A percentile compares a stretch with the other conserved stretches of the same genome.
Evolutionary conservation across 2,113 vertebrate genomes (phyloP).

Genomic region (Verasper variegatus): DNA sequence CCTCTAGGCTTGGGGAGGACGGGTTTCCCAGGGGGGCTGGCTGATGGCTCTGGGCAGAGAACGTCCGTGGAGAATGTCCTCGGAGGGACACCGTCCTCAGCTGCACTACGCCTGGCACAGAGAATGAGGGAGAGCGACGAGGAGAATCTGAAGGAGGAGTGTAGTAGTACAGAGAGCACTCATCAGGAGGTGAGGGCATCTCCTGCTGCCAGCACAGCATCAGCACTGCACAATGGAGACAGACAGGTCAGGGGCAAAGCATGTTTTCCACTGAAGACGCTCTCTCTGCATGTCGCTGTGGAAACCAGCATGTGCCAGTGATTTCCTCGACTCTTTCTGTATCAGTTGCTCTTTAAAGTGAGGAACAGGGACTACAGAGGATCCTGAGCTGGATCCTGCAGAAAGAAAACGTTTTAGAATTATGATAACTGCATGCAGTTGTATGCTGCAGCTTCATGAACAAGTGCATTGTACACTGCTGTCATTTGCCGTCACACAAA

Average conservation of each 20-base stretch:
- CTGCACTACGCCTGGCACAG: conserved; percentile 43
- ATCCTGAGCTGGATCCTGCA: too few species aligned
- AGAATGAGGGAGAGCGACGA: conserved; percentile 87
- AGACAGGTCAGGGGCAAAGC: conserved; percentile 69
- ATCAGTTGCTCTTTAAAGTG: background rate
- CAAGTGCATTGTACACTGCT: too few species aligned
- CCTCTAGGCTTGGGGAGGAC: conserved; percentile 40
- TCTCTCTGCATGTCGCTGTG: conserved; percentile 53
- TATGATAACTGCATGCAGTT: too few species aligned
- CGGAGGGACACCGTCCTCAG: conserved; percentile 25
- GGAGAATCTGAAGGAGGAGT: conserved; percentile 94
- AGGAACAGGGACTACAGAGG: too few species aligned
- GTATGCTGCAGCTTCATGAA: too few species aligned
- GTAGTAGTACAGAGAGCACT: conserved; percentile 95
- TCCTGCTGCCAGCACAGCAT: conserved; percentile 44
- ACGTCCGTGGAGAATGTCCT: conserved; percentile 58
- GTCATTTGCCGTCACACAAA: too few species aligned
- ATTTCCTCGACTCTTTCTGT: conserved; percentile 30
- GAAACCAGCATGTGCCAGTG: conserved; percentile 34
- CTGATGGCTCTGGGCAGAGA: conserved; percentile 40
- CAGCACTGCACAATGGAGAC: conserved; percentile 74
- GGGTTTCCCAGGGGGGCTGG: conserved; percentile 60
- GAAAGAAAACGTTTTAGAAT: too few species aligned
- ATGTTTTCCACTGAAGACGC: background rate
- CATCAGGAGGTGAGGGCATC: conserved; percentile 91